Evolutionary conservation across 1,140 invertebrate genomes (phyloP), one percentile per base, ranked within the genome.

Genomic region (Lucilia cuprina): DNA sequence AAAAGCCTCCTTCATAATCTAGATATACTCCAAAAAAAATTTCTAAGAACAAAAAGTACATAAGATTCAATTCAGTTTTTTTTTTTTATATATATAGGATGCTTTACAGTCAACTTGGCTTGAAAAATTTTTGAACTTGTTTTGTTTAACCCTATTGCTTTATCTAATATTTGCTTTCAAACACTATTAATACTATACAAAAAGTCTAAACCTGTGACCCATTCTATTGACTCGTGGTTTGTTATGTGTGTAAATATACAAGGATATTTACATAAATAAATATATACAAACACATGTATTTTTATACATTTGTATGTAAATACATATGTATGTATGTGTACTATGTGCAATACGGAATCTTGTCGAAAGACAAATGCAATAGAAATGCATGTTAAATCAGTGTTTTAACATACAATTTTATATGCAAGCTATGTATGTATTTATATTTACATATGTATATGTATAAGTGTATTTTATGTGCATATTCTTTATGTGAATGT

Each of bases 211-310:
- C 55, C 55, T 60, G 13, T 60, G 14, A 60, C 55, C 14, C 14
- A 60, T n/a, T n/a, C 55, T 60, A 60, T 60, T 60, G 55, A 60
- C 55, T 60, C 55, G 55, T 60, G 55, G 55, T 60, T 60, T 60
- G n/a, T 14, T n/a, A 60, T n/a, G 14, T 17, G 14, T 60, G 14
- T 14, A 60, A 7, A 60, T n/a, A 41, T 41, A 30, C 25, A 30
- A 30, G 25, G 25, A 30, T 30, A 30, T 30, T 30, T 30, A 30
- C 25, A 30, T 30, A 30, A 30, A 30, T 30, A 30, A 30, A 30
- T 30, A 10, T 60, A 60, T 7, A 60, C 55, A n/a, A 60, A 60
- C 13, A 17, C 0, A 7, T 60, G 3, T n/a, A 60, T n/a, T n/a
- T n/a, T 5, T 30, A 30, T 30, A 30, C 25, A 30, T 30, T 30